phyloP scores from a whole-genome alignment of 2,113 vertebrate genomes.

The Fulica atra region DNA sequence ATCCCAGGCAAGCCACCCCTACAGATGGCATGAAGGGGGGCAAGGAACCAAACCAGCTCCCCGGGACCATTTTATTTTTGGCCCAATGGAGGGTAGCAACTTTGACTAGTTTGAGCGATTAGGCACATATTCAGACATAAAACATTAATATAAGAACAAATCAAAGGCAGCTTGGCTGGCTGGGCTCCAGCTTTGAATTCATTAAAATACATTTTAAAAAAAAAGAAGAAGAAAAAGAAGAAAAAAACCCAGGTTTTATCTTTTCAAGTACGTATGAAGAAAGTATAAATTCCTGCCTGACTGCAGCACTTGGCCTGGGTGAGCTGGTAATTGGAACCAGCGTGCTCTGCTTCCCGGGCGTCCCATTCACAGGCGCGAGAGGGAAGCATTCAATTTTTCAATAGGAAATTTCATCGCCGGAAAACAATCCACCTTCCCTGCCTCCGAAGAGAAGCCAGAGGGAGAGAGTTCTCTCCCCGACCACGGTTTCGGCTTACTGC shows the following conservation, averaged over 20 bases:
- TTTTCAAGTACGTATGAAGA: neutral
- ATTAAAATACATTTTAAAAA: neutral
- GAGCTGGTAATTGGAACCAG: conserved; percentile 31
- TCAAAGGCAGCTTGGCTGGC: conserved; percentile 11
- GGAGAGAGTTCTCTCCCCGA: rapidly evolving
- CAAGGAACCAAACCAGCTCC: neutral
- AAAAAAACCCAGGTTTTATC: neutral
- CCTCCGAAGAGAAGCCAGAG: neutral
- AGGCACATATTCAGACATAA: neutral
- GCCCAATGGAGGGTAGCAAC: neutral
- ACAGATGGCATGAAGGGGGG: neutral
- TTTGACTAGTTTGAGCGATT: neutral
- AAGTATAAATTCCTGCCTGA: conserved; percentile 21
- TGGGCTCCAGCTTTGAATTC: conserved; percentile 15
- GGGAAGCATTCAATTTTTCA: conserved; percentile 47
- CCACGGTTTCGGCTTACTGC: neutral
- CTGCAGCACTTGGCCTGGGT: conserved; percentile 22
- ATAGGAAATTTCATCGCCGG: neutral
- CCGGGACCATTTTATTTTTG: neutral
- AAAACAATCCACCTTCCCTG: conserved; percentile 45
- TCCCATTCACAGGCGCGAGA: neutral
- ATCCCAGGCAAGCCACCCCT: neutral
- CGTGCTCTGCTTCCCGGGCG: neutral
- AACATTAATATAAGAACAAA: conserved; percentile 24
- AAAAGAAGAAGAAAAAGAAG: neutral